These are phyloP conservation scores for Triplophysa bombifrons DNA, from an alignment of 2,797 vertebrate species.

Conservation along the genomic window DNA sequence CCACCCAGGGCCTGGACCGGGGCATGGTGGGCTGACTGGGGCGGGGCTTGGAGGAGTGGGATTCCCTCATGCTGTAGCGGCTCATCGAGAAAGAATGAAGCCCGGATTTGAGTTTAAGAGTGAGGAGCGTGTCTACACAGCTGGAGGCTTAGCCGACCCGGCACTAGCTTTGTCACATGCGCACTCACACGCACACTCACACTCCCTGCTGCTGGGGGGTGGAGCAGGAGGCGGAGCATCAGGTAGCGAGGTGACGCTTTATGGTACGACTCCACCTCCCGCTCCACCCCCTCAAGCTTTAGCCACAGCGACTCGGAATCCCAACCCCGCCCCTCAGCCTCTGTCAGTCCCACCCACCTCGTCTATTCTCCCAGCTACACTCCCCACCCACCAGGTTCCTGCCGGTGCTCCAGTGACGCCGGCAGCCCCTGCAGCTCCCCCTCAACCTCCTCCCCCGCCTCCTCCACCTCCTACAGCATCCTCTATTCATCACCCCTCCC, in stretches of 20 bases:
- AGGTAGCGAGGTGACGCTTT: slow-evolving; percentile 76
- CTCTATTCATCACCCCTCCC: slow-evolving; percentile 75
- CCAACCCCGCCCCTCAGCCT: slow-evolving; percentile 82
- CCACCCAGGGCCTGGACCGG: slow-evolving; percentile 71
- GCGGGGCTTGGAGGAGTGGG: slow-evolving; percentile 82
- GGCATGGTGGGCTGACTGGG: slow-evolving; percentile 74
- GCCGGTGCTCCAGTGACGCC: slow-evolving; percentile 74
- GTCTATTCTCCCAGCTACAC: slow-evolving; percentile 73
- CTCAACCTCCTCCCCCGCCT: slow-evolving; percentile 70
- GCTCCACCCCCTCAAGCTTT: slow-evolving; percentile 70
- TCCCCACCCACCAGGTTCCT: slow-evolving; percentile 72
- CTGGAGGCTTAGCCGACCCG: slow-evolving; percentile 76
- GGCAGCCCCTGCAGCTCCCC: slow-evolving; percentile 73
- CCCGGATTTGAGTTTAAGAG: slow-evolving; percentile 97
- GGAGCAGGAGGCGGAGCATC: slow-evolving; percentile 64
- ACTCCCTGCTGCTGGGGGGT: slow-evolving; percentile 76
- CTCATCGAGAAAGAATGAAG: slow-evolving; percentile 90
- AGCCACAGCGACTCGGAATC: slow-evolving; percentile 74
- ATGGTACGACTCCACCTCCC: slow-evolving; percentile 77
- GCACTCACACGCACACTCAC: slow-evolving; percentile 70
- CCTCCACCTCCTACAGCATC: slow-evolving; percentile 69
- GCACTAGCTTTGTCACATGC: slow-evolving; percentile 73
- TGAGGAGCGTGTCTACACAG: slow-evolving; percentile 83
- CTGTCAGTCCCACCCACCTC: slow-evolving; percentile 77
- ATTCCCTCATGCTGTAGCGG: slow-evolving; percentile 80